These are phyloP conservation scores for Mythimna vitellina DNA, from an alignment of 2,888 invertebrate genomes.

Conservation along the genomic window DNA sequence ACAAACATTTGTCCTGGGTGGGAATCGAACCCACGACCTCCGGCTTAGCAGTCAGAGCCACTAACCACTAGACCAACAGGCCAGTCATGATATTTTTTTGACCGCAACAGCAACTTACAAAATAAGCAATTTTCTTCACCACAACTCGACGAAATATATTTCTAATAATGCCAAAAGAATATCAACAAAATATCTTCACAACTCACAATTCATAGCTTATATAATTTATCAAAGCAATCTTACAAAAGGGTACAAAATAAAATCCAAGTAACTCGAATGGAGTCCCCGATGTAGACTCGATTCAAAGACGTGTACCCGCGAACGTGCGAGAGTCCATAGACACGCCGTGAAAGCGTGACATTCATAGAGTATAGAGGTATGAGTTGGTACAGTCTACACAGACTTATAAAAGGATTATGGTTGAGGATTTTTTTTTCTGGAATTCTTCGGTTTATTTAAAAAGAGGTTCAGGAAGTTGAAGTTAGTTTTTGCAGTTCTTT, in stretches of 20 bases:
- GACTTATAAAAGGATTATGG: constrained; percentile 23
- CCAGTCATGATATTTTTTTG: too few species aligned
- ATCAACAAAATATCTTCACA: constrained; percentile 23
- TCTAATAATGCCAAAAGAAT: constrained; percentile 9
- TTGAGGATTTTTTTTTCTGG: not conserved
- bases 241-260: constrained; percentile 55
- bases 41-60: too few species aligned
- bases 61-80: too few species aligned
- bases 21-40: too few species aligned
- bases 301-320: constrained; percentile 50
- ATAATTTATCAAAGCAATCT: constrained; percentile 59
- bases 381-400: constrained; percentile 17
- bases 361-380: constrained; percentile 40
- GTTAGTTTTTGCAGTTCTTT: too few species aligned
- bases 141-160: constrained; percentile 1
- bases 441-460: too few species aligned
- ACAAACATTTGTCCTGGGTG: too few species aligned
- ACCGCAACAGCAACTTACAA: not conserved
- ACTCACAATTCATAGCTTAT: constrained; percentile 45
- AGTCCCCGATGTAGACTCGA: constrained; percentile 47
- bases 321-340: constrained; percentile 53
- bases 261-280: constrained; percentile 49
- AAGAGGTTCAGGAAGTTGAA: too few species aligned
- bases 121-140: not conserved
- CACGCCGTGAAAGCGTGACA: constrained; percentile 49